These are phyloP conservation scores for Tychaedon coryphoeus DNA, from an alignment of 2,113 vertebrate genomes.

Conservation along the genomic window DNA sequence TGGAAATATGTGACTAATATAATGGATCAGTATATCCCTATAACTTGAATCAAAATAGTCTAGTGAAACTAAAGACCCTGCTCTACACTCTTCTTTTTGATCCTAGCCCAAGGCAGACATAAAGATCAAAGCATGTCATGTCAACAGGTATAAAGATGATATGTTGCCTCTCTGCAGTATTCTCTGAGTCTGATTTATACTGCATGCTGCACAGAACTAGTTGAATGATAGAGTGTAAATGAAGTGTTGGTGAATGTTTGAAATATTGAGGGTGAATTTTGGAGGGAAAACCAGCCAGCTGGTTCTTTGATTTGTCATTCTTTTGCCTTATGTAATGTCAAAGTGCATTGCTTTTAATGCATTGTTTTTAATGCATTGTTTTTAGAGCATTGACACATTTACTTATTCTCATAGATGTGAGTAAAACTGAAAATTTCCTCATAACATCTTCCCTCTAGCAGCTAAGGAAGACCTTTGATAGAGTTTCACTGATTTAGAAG, in stretches of 20 bases:
- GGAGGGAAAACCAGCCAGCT: neutral
- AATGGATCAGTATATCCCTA: neutral
- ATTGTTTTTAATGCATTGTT: neutral
- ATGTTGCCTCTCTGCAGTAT: neutral
- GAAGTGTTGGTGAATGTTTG: neutral
- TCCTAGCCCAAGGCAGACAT: neutral
- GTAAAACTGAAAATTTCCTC: neutral
- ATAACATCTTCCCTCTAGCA: neutral
- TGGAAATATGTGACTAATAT: neutral
- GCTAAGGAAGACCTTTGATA: neutral
- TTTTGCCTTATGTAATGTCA: neutral
- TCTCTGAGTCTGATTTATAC: neutral
- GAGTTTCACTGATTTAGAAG: neutral
- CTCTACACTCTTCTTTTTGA: neutral
- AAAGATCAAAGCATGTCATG: conserved; percentile 4
- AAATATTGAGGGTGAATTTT: neutral
- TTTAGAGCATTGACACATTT: neutral
- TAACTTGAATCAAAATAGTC: neutral
- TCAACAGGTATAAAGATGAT: neutral
- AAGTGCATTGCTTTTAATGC: neutral
- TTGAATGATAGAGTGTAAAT: neutral
- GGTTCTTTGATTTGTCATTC: neutral
- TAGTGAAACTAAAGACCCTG: neutral
- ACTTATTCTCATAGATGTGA: neutral
- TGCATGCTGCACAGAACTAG: neutral